These are phyloP conservation scores for Spilarctia lutea DNA, from an alignment of 2,888 invertebrate genomes.

Conservation along the genomic window DNA sequence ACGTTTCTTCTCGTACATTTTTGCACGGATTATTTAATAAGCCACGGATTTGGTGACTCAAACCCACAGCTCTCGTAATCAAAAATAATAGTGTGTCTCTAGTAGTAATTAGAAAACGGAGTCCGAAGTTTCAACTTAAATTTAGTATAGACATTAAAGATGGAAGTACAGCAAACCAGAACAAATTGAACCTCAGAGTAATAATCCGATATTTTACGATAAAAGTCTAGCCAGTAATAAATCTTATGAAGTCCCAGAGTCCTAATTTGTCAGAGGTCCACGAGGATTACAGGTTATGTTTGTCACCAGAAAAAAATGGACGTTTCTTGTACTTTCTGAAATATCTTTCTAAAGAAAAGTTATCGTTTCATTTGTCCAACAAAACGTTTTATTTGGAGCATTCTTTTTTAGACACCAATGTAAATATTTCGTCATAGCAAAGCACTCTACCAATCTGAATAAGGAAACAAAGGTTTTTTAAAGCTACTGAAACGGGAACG, in stretches of 20 bases:
- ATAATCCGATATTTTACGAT: background rate
- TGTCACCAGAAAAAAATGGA: background rate
- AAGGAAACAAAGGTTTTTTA: conserved; percentile 23
- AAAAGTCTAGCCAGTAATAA: background rate
- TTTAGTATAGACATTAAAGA: background rate
- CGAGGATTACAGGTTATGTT: background rate
- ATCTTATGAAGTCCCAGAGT: background rate
- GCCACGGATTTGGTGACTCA: background rate
- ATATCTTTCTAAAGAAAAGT: background rate
- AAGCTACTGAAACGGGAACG: conserved; percentile 24
- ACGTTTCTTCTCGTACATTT: too few species aligned
- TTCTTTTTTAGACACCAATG: background rate
- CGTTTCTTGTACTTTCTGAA: background rate
- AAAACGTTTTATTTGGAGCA: background rate
- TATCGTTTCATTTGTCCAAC: background rate
- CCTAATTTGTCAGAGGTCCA: background rate
- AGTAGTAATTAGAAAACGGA: background rate
- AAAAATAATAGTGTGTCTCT: background rate
- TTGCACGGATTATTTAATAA: too few species aligned
- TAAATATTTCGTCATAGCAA: conserved; percentile 7
- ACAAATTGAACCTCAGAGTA: background rate
- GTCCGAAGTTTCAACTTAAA: background rate
- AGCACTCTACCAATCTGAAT: background rate
- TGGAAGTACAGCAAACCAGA: background rate
- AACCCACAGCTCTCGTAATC: background rate